phyloP scores from a whole-genome alignment of 2,797 vertebrate genomes.

The Darevskia nairensis region DNA sequence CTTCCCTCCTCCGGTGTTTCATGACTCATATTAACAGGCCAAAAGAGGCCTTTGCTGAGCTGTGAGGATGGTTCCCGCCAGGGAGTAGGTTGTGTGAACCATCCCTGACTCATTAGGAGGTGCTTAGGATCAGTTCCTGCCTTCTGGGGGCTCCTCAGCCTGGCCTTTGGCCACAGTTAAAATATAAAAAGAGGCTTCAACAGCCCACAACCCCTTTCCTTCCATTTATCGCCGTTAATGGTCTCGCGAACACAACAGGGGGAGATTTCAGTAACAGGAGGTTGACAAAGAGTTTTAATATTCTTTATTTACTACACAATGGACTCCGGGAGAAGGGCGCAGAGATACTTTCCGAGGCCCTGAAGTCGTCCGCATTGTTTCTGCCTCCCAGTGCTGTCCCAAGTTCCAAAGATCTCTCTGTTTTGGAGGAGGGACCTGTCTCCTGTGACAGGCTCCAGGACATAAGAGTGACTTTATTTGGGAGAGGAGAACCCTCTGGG shows the following conservation, averaged over 20 bases:
- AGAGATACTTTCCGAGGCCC: not conserved
- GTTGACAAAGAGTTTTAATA: conserved; percentile 11
- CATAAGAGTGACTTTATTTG: no score
- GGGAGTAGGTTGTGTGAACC: not conserved
- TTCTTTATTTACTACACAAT: not conserved
- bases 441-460: not conserved
- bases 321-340: not conserved
- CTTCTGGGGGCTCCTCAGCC: not conserved
- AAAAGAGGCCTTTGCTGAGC: no score
- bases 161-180: not conserved
- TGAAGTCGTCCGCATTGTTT: not conserved
- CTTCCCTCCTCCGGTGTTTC: not conserved
- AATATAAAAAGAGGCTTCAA: not conserved
- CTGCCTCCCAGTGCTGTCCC: not conserved
- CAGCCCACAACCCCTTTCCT: not conserved
- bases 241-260: not conserved
- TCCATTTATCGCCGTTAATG: not conserved
- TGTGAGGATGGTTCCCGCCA: not conserved
- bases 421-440: not conserved
- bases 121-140: not conserved
- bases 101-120: not conserved
- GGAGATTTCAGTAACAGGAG: not conserved
- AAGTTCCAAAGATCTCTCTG: not conserved
- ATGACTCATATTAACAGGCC: not conserved
- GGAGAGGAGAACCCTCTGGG: no score